phyloP scores from a whole-genome alignment of 2,113 vertebrate species.

The Castor canadensis region DNA sequence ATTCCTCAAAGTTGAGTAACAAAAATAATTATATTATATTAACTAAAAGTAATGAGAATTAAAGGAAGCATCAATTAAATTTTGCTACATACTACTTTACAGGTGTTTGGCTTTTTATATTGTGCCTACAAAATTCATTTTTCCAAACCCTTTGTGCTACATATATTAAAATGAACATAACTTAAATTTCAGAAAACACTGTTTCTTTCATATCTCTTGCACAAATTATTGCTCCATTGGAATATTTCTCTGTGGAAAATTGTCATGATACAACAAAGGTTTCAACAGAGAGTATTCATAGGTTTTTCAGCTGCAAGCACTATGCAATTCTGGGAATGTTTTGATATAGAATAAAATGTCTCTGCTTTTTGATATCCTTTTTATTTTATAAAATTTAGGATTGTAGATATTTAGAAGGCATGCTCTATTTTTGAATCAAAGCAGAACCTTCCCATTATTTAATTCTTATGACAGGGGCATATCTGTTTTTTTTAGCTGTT shows the following conservation, averaged over 20 bases:
- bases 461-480: not conserved
- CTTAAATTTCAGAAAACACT: slow-evolving; percentile 13
- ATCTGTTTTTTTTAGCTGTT: not conserved
- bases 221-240: slow-evolving; percentile 26
- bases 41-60: not conserved
- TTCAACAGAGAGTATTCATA: not conserved
- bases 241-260: slow-evolving; percentile 42
- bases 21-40: not conserved
- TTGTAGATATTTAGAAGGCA: not conserved
- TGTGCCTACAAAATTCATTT: not conserved
- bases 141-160: not conserved
- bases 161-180: slow-evolving; percentile 4
- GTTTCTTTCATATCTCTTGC: slow-evolving; percentile 7
- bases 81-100: not conserved
- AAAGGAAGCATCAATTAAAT: not conserved
- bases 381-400: not conserved
- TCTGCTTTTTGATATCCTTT: not conserved
- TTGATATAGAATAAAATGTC: slow-evolving; percentile 15
- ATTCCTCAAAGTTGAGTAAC: not conserved
- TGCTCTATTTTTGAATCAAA: not conserved
- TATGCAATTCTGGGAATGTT: not conserved
- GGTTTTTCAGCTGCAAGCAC: slow-evolving; percentile 37
- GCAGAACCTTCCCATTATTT: not conserved
- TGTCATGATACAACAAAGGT: not conserved
- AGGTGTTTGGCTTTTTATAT: not conserved